Conservation (phyloP, 2,113 vertebrate species). For the Clupea harengus region DNA sequence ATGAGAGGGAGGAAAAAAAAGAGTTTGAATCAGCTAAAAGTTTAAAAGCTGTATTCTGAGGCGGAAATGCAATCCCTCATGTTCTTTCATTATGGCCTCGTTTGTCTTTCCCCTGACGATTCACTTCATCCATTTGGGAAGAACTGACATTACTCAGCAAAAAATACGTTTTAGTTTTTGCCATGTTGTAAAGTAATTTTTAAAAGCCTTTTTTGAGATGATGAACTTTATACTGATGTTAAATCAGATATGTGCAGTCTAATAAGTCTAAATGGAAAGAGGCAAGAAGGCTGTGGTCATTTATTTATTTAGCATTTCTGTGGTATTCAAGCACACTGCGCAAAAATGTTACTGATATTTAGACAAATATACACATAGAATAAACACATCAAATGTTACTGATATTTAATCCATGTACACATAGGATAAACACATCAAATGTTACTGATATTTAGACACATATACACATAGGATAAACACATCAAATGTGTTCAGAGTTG, state of each 20-base stretch:
- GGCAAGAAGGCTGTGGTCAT: background rate
- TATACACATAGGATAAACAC: background rate
- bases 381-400: background rate
- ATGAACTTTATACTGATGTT: background rate
- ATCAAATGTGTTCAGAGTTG: background rate
- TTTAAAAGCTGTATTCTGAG: conserved; percentile 67
- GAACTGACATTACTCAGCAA: conserved; percentile 52
- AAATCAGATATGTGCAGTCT: background rate
- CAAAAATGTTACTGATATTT: background rate
- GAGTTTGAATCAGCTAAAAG: conserved; percentile 69
- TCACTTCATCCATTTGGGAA: conserved; percentile 47
- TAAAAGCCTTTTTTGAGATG: background rate
- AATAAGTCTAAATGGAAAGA: background rate
- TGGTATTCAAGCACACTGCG: background rate
- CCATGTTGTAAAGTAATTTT: conserved; percentile 2
- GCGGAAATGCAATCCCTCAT: conserved; percentile 62
- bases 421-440: background rate
- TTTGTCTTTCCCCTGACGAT: conserved; percentile 44
- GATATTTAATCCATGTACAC: background rate
- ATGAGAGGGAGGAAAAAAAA: conserved; percentile 38
- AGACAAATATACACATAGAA: background rate
- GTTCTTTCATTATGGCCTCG: conserved; percentile 50
- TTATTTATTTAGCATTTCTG: background rate
- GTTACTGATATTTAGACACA: background rate
- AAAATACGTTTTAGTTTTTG: background rate